phyloP scores from a whole-genome alignment of 2,797 vertebrate species.

The Dicrostonyx torquatus region DNA sequence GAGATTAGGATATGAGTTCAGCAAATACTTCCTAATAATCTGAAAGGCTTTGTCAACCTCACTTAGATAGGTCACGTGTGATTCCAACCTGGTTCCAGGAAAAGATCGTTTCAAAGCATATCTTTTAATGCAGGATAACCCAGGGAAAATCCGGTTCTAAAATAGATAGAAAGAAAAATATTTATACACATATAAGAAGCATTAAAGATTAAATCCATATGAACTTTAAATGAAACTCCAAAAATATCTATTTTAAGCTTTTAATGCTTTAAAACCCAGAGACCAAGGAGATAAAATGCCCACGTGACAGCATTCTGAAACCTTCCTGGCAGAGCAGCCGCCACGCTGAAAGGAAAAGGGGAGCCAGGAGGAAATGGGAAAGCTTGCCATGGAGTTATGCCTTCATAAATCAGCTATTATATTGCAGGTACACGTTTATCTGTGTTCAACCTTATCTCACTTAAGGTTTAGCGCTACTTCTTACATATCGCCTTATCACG shows the following conservation, averaged over 20 bases:
- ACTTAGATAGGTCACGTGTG: neutral
- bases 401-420: slow-evolving; percentile 24
- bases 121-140: slow-evolving; percentile 44
- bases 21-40: neutral
- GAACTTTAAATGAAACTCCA: slow-evolving; percentile 47
- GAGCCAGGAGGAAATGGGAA: neutral
- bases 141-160: neutral
- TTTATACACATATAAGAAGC: slow-evolving; percentile 5
- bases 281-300: slow-evolving; percentile 41
- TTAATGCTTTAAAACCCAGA: slow-evolving; percentile 53
- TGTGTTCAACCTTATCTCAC: slow-evolving; percentile 6
- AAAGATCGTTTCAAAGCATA: slow-evolving; percentile 22
- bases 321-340: neutral
- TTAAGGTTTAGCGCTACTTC: neutral
- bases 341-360: neutral
- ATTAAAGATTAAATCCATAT: slow-evolving; percentile 58
- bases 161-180: slow-evolving; percentile 50
- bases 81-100: neutral
- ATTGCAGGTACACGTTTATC: neutral
- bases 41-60: neutral
- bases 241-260: slow-evolving; percentile 49
- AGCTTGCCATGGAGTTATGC: neutral
- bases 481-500: neutral
- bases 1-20: slow-evolving; percentile 4
- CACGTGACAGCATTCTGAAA: neutral